phyloP scores from a whole-genome alignment of 2,888 invertebrate species.

The Sarcophaga caerulescens region DNA sequence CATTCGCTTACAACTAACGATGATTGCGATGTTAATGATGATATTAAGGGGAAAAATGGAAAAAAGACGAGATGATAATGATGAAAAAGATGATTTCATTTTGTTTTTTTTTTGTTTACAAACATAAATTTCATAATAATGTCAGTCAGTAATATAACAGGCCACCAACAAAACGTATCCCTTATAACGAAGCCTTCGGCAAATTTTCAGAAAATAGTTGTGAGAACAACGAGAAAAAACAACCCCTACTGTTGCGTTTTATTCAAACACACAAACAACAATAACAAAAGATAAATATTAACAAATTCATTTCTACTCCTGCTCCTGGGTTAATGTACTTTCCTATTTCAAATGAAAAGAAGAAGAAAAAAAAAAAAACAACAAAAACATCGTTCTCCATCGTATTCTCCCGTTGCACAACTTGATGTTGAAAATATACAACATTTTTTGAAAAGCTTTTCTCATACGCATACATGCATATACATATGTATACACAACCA shows the following conservation, averaged over 20 bases:
- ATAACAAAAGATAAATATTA: constrained; percentile 32
- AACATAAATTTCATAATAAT: constrained; percentile 59
- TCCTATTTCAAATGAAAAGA: not conserved
- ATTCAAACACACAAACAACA: constrained; percentile 14
- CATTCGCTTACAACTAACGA: not conserved
- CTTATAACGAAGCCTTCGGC: constrained; percentile 2
- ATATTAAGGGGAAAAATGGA: not conserved
- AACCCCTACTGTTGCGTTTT: constrained; percentile 38
- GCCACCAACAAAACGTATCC: constrained; percentile 33
- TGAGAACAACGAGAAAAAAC: constrained; percentile 27
- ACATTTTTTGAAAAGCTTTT: constrained; percentile 34
- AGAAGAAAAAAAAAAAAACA: constrained; percentile 8
- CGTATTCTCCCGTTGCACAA: not conserved
- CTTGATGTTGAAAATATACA: constrained; percentile 58
- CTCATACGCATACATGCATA: not conserved
- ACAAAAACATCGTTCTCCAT: not conserved
- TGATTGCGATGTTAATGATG: not conserved
- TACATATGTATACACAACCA: not conserved
- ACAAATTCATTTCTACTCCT: constrained; percentile 42
- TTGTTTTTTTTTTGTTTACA: constrained; percentile 41
- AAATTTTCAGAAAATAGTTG: constrained; percentile 13
- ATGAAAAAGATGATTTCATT: constrained; percentile 9
- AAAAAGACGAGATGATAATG: not conserved
- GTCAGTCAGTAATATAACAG: constrained; percentile 58
- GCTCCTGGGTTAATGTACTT: constrained; percentile 66